Evolutionary conservation across 1,140 invertebrate genomes (phyloP), one percentile per base, ranked within the genome.

Genomic region (Tribolium madens): DNA sequence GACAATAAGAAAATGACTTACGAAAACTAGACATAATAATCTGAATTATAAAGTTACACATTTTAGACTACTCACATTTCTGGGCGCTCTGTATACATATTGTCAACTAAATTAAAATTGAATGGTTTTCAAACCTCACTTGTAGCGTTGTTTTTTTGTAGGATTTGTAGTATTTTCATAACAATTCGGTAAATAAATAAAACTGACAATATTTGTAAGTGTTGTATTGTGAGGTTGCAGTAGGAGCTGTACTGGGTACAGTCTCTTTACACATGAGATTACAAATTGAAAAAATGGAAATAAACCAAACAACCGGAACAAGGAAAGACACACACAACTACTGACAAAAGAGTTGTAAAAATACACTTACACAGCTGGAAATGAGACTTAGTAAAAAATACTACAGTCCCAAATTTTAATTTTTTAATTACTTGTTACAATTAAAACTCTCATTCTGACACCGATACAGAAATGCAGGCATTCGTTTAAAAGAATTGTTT

Each of bases 371-470:
- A 82, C 78, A 80, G 78, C 77, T 81, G 64, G 52, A 78, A 79
- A 80, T 79, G 78, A 83, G 80, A 80, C 77, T 70, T 77, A 78
- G 76, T 78, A 77, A 81, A 83, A 81, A 82, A 77, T 83, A 83
- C 82, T 80, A 78, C 77, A 79, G 80, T 80, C 80, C 77, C 80
- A 74, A 74, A 78, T 80, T 79, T 79, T 73, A 53, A 81, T 79
- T 83, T 79, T 76, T 79, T 81, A 77, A 78, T 80, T 78, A 80
- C 68, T 77, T 83, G 71, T 82, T 83, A 83, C 81, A 82, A 78
- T 81, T 81, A 82, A 82, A 83, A 75, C 81, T 85, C 82, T 81
- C 84, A 84, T 82, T 84, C 84, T 84, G 81, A 85, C 84, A 85
- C 82, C 83, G 81, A 83, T 78, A 82, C 78, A 81, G 78, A 78